A percentile compares a stretch with the other conserved stretches of the same genome.
phyloP scores from a whole-genome alignment of 2,113 vertebrate species.

The Pangasianodon hypophthalmus region DNA sequence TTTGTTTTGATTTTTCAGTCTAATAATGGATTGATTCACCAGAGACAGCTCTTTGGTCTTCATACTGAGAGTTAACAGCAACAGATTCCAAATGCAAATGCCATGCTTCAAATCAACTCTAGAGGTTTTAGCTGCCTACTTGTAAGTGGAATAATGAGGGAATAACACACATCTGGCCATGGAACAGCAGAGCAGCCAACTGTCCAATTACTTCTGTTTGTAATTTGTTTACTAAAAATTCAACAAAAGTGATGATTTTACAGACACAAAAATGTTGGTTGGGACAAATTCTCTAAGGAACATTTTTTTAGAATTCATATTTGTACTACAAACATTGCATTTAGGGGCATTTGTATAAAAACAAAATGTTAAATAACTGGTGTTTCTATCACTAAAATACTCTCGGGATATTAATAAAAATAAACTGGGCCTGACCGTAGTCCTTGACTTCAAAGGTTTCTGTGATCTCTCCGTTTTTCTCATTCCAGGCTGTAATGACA shows the following conservation, averaged over 20 bases:
- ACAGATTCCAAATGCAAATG: neutral
- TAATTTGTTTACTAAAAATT: neutral
- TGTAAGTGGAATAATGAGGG: neutral
- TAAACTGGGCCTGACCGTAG: conserved; percentile 65
- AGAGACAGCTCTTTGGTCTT: neutral
- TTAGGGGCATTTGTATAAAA: neutral
- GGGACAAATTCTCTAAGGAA: neutral
- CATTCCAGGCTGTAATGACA: conserved; percentile 55
- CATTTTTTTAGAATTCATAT: neutral
- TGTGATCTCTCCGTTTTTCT: conserved; percentile 51
- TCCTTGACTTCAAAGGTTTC: conserved; percentile 70
- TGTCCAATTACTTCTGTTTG: neutral
- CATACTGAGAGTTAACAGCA: neutral
- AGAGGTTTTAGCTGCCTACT: neutral
- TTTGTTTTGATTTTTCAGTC: neutral
- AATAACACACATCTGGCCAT: neutral
- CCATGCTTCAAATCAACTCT: neutral
- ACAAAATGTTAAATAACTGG: neutral
- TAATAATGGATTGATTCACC: neutral
- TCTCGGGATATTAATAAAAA: neutral
- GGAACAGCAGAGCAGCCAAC: neutral
- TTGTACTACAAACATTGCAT: neutral
- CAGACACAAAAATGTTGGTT: neutral
- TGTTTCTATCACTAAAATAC: neutral
- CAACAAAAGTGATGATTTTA: neutral